Evolutionary conservation across 2,888 invertebrate genomes (phyloP), one percentile per base, ranked within the genome.

Genomic region (Homarus gammarus): DNA sequence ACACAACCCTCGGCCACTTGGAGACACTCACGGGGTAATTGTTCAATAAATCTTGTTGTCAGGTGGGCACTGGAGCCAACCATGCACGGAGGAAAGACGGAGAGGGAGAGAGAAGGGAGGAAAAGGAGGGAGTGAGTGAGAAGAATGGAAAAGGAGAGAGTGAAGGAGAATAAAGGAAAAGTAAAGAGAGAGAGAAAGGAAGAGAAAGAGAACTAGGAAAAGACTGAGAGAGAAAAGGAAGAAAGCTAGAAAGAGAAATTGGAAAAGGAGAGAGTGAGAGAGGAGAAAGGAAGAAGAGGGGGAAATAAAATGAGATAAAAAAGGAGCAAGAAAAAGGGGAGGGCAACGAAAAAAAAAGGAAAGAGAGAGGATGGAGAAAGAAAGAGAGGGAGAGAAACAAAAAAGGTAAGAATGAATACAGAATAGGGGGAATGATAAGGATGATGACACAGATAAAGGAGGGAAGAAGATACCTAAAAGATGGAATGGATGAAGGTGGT

Each of bases 41-140:
- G 64, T 64, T 64, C 64, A 64, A 64, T 64, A 64, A 27, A 64
- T 64, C 64, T n/a, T 15, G 27, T 31, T 31, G 73, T 40, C 38
- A 38, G 51, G 77, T 18, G 51, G 49, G 49, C 44, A 49, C 31
- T 27, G 44, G 51, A 22, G 40, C 27, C 8, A 27, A 27, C 18
- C 27, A 31, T 12, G 2, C 15, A 51, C 49, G n/a, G 40, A 44
- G 27, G 49, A 2, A 27, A 77, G 75, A 27, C 10, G 27, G 49
- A 31, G 75, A 49, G 49, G 27, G 44, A 27, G 61, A 27, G 49
- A 2, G 72, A 36, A 15, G 22, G 64, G 18, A 18, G 22, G 64
- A 31, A 22, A 64, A 22, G 22, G 64, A 6, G 18, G 64, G 64
- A 64, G 64, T 6, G 22, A 22, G 64, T 3, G 6, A 22, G 64